Evolutionary conservation across 2,888 invertebrate species (phyloP).

Genomic region (Lapara coniferarum): DNA sequence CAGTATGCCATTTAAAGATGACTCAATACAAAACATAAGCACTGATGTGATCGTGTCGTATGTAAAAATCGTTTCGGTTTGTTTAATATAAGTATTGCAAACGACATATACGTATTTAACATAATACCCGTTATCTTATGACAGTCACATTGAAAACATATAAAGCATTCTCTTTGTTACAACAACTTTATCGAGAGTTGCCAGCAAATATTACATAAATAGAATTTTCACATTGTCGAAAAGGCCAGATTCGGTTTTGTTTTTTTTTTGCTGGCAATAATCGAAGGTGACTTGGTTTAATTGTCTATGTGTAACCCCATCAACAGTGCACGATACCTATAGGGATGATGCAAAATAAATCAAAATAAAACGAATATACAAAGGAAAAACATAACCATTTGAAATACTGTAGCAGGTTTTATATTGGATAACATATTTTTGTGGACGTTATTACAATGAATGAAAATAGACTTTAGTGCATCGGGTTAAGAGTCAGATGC

Average conservation of each 20-base stretch:
- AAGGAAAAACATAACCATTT: conserved; percentile 33
- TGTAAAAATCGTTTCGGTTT: conserved; percentile 40
- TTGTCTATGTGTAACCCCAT: conserved; percentile 32
- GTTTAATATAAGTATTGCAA: conserved; percentile 77
- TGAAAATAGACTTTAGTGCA: no score
- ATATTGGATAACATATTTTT: neutral
- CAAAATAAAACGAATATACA: conserved; percentile 32
- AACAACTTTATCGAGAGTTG: conserved; percentile 24
- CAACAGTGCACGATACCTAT: conserved; percentile 39
- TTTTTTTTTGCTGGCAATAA: conserved; percentile 21
- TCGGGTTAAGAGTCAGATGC: no score
- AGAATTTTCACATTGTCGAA: conserved; percentile 11
- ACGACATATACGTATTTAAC: conserved; percentile 7
- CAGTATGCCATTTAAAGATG: conserved; percentile 22
- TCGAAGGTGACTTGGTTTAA: conserved; percentile 18
- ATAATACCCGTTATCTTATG: conserved; percentile 17
- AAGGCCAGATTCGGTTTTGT: conserved; percentile 8
- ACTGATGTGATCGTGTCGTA: conserved; percentile 26
- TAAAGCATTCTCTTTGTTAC: conserved; percentile 16
- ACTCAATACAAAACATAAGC: conserved; percentile 24
- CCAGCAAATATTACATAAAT: conserved; percentile 26
- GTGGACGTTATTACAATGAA: no score
- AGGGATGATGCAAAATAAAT: conserved; percentile 36
- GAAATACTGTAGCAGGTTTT: conserved; percentile 26
- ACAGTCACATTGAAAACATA: conserved; percentile 25